These are phyloP conservation scores for Bombus consobrinus DNA, from an alignment of 1,140 invertebrate genomes.

Conservation along the genomic window DNA sequence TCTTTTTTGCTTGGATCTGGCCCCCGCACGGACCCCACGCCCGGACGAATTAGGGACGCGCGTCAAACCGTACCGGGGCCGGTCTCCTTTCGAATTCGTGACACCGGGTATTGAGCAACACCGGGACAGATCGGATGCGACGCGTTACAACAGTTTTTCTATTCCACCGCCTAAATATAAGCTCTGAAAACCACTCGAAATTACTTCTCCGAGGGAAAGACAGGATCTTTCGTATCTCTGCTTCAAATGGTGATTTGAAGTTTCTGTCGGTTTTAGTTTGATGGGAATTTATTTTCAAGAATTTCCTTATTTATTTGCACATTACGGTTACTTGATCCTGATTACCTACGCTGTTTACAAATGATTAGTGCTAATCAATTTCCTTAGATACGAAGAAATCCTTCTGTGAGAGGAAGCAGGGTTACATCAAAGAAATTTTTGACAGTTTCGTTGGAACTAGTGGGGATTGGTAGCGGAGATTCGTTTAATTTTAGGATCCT, in stretches of 20 bases:
- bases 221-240: neutral
- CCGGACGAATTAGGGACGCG: slow-evolving; percentile 73
- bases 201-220: neutral
- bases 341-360: no score
- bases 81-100: slow-evolving; percentile 62
- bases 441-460: neutral
- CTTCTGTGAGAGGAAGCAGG: no score
- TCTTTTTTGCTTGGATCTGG: neutral
- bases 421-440: no score
- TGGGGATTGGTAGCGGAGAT: no score
- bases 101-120: slow-evolving; percentile 61
- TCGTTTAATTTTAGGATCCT: no score
- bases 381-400: no score
- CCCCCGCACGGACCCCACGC: slow-evolving; percentile 40
- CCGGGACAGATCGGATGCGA: slow-evolving; percentile 39
- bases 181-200: slow-evolving; percentile 8
- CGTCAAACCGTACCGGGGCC: slow-evolving; percentile 68
- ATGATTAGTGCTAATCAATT: no score
- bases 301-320: no score
- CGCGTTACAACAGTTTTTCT: slow-evolving; percentile 38
- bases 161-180: slow-evolving; percentile 32
- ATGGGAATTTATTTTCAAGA: no score
- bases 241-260: neutral
- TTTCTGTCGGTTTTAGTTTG: neutral
- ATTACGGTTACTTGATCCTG: no score